Base-by-base conservation (phyloP, 2,888 invertebrate species). In the Parelbella ahira region DNA sequence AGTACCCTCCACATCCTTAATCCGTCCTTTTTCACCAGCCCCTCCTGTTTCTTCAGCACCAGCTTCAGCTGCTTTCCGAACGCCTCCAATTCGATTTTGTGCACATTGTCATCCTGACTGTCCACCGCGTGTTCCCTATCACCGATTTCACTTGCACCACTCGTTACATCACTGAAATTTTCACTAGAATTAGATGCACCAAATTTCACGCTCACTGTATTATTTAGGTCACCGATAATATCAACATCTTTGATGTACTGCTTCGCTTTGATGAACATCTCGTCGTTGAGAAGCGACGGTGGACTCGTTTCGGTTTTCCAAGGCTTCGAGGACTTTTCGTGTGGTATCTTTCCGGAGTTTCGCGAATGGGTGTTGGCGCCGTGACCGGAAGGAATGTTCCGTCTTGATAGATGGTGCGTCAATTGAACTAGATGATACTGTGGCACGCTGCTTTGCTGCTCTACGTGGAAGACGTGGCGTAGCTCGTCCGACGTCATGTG, bases 401-500 rank as follows among this genome's bases (percentile, higher is more conserved):
- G 70, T 56, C 88, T 66, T 3, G 84, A 54, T 0, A 88, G 58
- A 51, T 91, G 91, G 74, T 93, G 94, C 43, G 90, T 88, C 51
- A 96, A 89, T 53, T 93, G 91, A 38, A 96, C 91, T 58, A 96
- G 88, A 86, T 96, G 94, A 80, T 97, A 97, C 56, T 93, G 89
- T 50, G 97, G 97, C 62, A 97, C 94, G 71, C 91, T 88, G 60
- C 91, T 90, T 74, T 92, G 91, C 63, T 91, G 89, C 46, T 94
- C 93, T 58, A 95, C 94, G 80, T 96, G 95, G 86, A 97, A 97
- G 51, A 96, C 91, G 67, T 90, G 91, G 71, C 90, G 90, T 66
- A 96, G 87, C 84, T 97, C 96, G 49, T 94, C 93, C 67, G 90
- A 79, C 56, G 94, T 93, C 96, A 97, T 96, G 72, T 93, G 93